A percentile compares a stretch with the other conserved stretches of the same genome.
Conservation (phyloP, 1,140 invertebrate species). For the Micrasema longulum region DNA sequence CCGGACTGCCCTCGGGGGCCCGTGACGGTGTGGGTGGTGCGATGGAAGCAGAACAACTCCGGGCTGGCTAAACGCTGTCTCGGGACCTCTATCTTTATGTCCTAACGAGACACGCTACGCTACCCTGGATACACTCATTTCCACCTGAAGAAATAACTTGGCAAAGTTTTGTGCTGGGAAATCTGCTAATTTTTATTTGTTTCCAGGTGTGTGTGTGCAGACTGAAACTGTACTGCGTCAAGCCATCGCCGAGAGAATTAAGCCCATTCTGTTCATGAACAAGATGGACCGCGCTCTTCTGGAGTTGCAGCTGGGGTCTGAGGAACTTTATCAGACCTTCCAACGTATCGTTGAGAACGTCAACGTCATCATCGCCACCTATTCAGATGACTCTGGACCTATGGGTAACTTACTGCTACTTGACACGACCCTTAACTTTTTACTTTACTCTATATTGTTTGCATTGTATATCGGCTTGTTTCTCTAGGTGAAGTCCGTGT, state of each 20-base stretch:
- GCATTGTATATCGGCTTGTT: too few relatives aligned
- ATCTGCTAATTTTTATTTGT: too few relatives aligned
- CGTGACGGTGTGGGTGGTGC: slow-evolving; percentile 66
- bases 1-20: slow-evolving; percentile 53
- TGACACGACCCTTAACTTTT: too few relatives aligned
- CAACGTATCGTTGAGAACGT: slow-evolving; percentile 99
- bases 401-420: slow-evolving; percentile 84
- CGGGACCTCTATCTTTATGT: slow-evolving; percentile 78
- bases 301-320: slow-evolving; percentile 94
- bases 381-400: slow-evolving; percentile 95
- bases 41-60: slow-evolving; percentile 65
- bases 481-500: slow-evolving; percentile 86
- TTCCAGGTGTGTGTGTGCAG: slow-evolving; percentile 99
- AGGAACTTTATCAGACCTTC: slow-evolving; percentile 99
- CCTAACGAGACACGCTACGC: slow-evolving; percentile 69
- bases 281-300: slow-evolving; percentile 99
- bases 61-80: slow-evolving; percentile 69
- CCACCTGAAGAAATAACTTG: too few relatives aligned
- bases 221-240: slow-evolving; percentile 99
- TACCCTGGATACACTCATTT: slow-evolving; percentile 54
- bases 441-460: too few relatives aligned
- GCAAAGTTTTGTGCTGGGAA: neutral
- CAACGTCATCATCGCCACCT: slow-evolving; percentile 99
- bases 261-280: slow-evolving; percentile 99
- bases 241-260: slow-evolving; percentile 98